phyloP scores from a whole-genome alignment of 2,113 vertebrate species.

The Recurvirostra avosetta region DNA sequence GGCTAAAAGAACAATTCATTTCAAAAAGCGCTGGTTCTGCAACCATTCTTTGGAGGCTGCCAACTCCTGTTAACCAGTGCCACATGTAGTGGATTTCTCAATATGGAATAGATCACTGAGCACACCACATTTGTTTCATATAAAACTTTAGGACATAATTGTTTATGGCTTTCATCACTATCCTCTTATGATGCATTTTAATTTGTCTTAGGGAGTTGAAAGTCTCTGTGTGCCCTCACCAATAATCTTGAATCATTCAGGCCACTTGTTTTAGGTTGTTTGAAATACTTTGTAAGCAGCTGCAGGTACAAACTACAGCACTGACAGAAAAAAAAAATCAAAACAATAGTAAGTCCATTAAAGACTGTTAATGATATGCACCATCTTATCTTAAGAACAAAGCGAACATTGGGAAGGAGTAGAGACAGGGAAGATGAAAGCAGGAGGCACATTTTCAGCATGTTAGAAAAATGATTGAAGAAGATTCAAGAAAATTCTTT shows the following conservation, averaged over 20 bases:
- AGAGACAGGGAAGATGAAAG: constrained; percentile 33
- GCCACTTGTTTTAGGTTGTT: background rate
- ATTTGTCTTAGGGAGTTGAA: background rate
- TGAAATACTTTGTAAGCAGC: background rate
- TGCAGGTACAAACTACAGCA: background rate
- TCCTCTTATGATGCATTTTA: background rate
- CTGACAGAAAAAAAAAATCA: background rate
- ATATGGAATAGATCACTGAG: background rate
- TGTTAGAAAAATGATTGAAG: constrained; percentile 37
- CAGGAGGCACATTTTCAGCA: constrained; percentile 1
- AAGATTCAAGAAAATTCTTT: constrained; percentile 48
- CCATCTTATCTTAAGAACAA: constrained; percentile 19
- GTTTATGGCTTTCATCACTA: background rate
- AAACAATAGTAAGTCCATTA: constrained; percentile 3
- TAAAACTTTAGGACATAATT: background rate
- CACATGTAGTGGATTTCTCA: background rate
- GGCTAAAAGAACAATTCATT: background rate
- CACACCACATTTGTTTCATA: background rate
- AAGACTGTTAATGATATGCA: constrained; percentile 5
- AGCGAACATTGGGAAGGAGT: background rate
- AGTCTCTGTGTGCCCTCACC: background rate
- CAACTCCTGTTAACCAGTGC: background rate
- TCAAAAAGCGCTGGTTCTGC: background rate
- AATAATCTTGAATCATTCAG: background rate
- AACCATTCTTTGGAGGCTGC: background rate